Evolutionary conservation across 2,797 vertebrate species (phyloP).

Genomic region (Rachycentron canadum): DNA sequence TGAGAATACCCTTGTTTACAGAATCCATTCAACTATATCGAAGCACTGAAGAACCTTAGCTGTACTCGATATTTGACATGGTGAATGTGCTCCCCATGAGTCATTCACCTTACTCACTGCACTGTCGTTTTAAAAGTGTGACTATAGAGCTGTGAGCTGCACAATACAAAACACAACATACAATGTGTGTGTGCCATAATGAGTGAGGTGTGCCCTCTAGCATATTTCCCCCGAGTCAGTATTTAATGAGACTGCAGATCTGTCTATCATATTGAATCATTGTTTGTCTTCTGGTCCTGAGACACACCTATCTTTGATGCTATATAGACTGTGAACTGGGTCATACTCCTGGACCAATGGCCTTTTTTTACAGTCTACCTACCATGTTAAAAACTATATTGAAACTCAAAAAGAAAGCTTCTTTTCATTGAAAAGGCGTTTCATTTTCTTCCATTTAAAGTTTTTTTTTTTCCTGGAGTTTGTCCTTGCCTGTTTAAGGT

Average conservation of each 20-base stretch:
- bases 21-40: not conserved
- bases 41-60: not conserved
- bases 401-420: not conserved
- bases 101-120: not conserved
- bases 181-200: conserved; percentile 22
- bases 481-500: not conserved
- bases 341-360: conserved; percentile 21
- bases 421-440: too few species aligned
- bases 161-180: conserved; percentile 28
- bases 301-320: conserved; percentile 35
- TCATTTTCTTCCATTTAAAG: not conserved
- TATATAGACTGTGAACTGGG: conserved; percentile 27
- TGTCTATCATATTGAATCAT: conserved; percentile 66
- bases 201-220: conserved; percentile 53
- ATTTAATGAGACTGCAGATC: conserved; percentile 68
- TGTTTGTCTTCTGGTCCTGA: conserved; percentile 54
- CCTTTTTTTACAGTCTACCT: conserved; percentile 1
- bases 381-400: not conserved
- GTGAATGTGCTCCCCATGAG: not conserved
- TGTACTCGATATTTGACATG: not conserved
- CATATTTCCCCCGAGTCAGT: conserved; percentile 70
- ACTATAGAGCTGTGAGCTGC: conserved; percentile 30
- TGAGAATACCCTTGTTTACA: not conserved
- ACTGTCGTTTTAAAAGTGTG: not conserved
- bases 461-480: conserved; percentile 6